Evolutionary conservation across 2,113 vertebrate species (phyloP).

Genomic region (Psammodynastes pulverulentus): DNA sequence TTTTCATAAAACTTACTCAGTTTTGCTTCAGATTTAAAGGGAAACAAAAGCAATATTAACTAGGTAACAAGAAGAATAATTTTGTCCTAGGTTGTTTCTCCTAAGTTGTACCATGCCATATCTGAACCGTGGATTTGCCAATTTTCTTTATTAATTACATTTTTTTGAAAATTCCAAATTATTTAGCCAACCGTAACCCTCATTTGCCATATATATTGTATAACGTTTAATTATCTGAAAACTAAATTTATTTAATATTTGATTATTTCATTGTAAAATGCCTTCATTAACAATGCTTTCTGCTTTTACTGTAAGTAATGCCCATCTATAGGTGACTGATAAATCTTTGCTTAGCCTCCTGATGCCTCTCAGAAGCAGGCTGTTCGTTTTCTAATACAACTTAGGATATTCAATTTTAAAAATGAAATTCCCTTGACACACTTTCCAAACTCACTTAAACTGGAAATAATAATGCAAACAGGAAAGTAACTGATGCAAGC

Average conservation of each 20-base stretch:
- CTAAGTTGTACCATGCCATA: not conserved
- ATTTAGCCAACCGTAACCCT: not conserved
- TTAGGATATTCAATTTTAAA: accelerated
- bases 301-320: not conserved
- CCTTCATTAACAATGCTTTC: not conserved
- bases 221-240: not conserved
- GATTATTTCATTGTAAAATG: not conserved
- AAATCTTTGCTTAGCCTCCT: accelerated
- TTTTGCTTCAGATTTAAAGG: not conserved
- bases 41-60: not conserved
- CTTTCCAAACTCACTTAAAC: slow-evolving; percentile 28
- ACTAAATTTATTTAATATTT: not conserved
- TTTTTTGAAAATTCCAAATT: not conserved
- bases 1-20: not conserved
- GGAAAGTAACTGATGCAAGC: slow-evolving; percentile 23
- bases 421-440: not conserved
- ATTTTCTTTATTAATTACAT: not conserved
- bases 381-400: accelerated
- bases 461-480: slow-evolving; percentile 45
- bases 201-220: not conserved
- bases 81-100: not conserved
- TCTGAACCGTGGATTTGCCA: not conserved
- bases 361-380: not conserved
- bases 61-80: not conserved
- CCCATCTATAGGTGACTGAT: not conserved